These are phyloP conservation scores for Ispidina picta DNA, from an alignment of 2,797 vertebrate genomes.

Conservation along the genomic window DNA sequence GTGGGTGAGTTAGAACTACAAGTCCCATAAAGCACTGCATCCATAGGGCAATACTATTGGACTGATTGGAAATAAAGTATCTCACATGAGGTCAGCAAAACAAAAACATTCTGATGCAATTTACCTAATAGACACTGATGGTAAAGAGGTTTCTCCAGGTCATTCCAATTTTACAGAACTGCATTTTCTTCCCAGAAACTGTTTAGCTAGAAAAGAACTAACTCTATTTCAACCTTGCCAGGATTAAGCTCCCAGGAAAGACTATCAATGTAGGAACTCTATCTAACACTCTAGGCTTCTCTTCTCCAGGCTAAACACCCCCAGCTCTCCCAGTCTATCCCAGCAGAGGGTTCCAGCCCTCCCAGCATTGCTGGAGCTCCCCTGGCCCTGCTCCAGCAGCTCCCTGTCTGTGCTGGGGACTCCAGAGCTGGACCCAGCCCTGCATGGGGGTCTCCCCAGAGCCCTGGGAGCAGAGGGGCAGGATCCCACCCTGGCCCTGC, in stretches of 20 bases:
- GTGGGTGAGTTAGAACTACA: not conserved
- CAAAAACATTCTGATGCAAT: not conserved
- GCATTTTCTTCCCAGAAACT: not conserved
- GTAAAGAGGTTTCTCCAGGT: not conserved
- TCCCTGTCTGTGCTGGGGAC: no score
- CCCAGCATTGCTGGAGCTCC: not conserved
- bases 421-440: no score
- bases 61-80: fast-evolving
- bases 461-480: no score
- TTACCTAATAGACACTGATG: not conserved
- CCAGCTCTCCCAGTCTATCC: not conserved
- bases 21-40: not conserved
- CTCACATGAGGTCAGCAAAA: not conserved
- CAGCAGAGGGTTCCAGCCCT: not conserved
- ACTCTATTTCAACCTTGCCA: not conserved
- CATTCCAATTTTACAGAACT: not conserved
- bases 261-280: not conserved
- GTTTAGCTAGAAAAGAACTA: not conserved
- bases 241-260: not conserved
- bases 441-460: no score
- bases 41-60: fast-evolving
- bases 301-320: not conserved
- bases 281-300: not conserved
- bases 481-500: no score
- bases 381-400: not conserved